Conservation (phyloP, 2,797 vertebrate species). For the Sandelia bainsii region DNA sequence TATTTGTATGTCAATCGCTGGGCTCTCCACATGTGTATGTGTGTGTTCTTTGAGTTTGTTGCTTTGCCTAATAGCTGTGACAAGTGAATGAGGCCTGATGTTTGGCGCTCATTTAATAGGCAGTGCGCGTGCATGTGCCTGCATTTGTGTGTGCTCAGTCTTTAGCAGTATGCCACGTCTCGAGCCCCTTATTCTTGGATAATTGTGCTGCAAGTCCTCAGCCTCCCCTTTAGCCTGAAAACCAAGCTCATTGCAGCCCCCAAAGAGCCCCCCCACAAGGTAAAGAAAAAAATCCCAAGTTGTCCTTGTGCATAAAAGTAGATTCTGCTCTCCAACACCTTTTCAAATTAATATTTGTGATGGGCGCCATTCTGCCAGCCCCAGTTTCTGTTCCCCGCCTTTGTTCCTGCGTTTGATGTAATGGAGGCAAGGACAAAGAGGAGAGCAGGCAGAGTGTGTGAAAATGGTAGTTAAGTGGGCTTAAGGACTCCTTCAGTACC, state of each 20-base stretch:
- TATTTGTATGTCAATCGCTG: constrained; percentile 22
- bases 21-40: constrained; percentile 20
- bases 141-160: constrained; percentile 87
- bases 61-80: constrained; percentile 67
- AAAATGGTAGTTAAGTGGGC: constrained; percentile 99
- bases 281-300: constrained; percentile 94
- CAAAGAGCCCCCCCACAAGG: constrained; percentile 86
- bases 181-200: constrained; percentile 97
- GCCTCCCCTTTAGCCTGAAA: constrained; percentile 98
- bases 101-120: constrained; percentile 72
- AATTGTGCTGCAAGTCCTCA: constrained; percentile 99
- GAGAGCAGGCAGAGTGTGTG: constrained; percentile 99
- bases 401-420: constrained; percentile 99
- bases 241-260: constrained; percentile 99
- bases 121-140: constrained; percentile 59
- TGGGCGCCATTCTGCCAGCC: constrained; percentile 98
- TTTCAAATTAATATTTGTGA: constrained; percentile 99
- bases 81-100: constrained; percentile 70
- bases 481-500: constrained; percentile 99
- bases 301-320: constrained; percentile 99
- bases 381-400: constrained; percentile 99
- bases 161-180: constrained; percentile 95
- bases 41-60: constrained; percentile 59
- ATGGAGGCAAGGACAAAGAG: constrained; percentile 99
- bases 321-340: constrained; percentile 99